Evolutionary conservation across 2,888 invertebrate species (phyloP).

Genomic region (Nematopogon swammerdamellus): DNA sequence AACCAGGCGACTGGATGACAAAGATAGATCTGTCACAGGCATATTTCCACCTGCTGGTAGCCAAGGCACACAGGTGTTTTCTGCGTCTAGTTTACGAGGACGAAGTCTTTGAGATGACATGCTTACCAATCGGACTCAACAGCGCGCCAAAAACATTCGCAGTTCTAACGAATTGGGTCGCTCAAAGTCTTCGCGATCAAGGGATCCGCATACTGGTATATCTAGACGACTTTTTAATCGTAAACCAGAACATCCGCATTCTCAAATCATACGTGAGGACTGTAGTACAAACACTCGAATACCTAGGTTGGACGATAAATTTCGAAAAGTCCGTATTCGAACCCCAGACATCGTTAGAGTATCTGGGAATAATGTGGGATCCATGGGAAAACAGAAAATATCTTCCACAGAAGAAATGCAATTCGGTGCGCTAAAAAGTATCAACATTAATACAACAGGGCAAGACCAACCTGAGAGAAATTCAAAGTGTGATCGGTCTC

Average conservation of each 20-base stretch:
- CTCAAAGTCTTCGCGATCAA: constrained; percentile 8
- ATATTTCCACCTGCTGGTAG: background rate
- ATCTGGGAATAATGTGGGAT: background rate
- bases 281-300: background rate
- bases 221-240: constrained; percentile 15
- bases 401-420: no score
- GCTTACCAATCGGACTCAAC: constrained; percentile 16
- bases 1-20: background rate
- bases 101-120: constrained; percentile 7
- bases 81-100: constrained; percentile 8
- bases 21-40: background rate
- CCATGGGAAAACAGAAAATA: background rate
- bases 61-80: constrained; percentile 10
- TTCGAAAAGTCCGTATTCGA: background rate
- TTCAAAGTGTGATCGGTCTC: no score
- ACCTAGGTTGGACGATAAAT: background rate
- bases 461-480: no score
- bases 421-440: no score
- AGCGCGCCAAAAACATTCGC: constrained; percentile 14
- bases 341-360: background rate
- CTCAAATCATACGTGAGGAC: background rate
- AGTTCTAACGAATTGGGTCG: constrained; percentile 15
- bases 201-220: constrained; percentile 15
- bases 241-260: constrained; percentile 3
- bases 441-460: no score